phyloP scores from a whole-genome alignment of 2,113 vertebrate genomes.

The Mesitornis unicolor region DNA sequence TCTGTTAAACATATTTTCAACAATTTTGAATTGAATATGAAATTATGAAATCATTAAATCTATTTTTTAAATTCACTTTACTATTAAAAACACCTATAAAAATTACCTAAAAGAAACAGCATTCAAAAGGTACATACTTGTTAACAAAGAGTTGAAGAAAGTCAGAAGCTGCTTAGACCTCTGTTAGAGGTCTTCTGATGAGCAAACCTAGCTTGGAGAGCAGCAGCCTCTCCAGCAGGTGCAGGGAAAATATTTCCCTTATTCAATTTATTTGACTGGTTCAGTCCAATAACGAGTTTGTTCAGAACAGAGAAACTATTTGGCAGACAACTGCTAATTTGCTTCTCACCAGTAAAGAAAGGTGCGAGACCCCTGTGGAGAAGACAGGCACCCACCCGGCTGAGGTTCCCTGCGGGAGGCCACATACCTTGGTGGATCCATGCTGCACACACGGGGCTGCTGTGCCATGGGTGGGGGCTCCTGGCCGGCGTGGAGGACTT shows the following conservation, averaged over 20 bases:
- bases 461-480: rapidly evolving
- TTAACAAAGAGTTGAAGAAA: neutral
- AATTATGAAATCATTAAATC: neutral
- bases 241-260: slow-evolving; percentile 26
- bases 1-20: neutral
- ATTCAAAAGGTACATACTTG: neutral
- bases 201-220: neutral
- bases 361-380: neutral
- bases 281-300: neutral
- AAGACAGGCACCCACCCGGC: rapidly evolving
- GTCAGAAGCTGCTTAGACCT: slow-evolving; percentile 17
- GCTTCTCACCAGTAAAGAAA: neutral
- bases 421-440: neutral
- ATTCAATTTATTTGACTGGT: slow-evolving; percentile 1
- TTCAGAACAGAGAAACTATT: neutral
- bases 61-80: neutral
- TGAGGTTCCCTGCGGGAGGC: neutral
- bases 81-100: neutral
- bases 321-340: neutral
- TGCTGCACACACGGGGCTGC: neutral
- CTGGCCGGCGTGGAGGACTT: rapidly evolving
- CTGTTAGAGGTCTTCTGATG: neutral
- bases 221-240: slow-evolving; percentile 41
- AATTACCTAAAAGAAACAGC: neutral
- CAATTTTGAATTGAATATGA: neutral